Conservation (phyloP, 2,888 invertebrate species). For the Ectropis crepuscularia region DNA sequence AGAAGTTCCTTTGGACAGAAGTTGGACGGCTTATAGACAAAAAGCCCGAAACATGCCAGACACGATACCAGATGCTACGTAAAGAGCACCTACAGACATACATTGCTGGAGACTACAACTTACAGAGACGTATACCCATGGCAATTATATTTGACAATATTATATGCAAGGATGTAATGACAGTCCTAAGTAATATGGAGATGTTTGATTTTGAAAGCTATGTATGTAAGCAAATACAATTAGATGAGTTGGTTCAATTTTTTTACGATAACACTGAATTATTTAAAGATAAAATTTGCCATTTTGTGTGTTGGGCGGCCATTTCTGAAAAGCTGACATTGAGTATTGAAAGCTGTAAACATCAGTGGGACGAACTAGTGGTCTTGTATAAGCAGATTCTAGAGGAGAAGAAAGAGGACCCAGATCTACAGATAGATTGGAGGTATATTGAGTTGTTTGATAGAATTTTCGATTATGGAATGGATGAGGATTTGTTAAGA, state of each 20-base stretch:
- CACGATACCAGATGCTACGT: constrained; percentile 58
- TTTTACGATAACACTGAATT: constrained; percentile 68
- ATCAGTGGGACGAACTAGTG: constrained; percentile 68
- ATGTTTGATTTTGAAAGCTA: constrained; percentile 35
- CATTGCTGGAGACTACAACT: constrained; percentile 56
- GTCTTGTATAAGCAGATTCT: constrained; percentile 65
- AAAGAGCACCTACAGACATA: constrained; percentile 63
- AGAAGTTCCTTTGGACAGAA: constrained; percentile 76
- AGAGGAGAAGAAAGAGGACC: constrained; percentile 72
- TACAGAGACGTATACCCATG: constrained; percentile 59
- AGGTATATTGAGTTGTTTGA: constrained; percentile 77
- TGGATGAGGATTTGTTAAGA: constrained; percentile 64
- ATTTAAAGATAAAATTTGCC: constrained; percentile 70
- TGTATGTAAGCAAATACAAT: constrained; percentile 56
- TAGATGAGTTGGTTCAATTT: constrained; percentile 68
- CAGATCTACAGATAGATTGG: constrained; percentile 77
- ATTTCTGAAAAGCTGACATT: constrained; percentile 56
- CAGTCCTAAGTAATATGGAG: constrained; percentile 46
- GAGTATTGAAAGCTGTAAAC: constrained; percentile 54
- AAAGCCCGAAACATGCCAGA: constrained; percentile 61
- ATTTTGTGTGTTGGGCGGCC: constrained; percentile 70
- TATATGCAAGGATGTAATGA: constrained; percentile 64
- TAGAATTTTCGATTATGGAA: constrained; percentile 77
- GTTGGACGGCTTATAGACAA: constrained; percentile 70
- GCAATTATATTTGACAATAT: constrained; percentile 71